Evolutionary conservation across 2,888 invertebrate species (phyloP), one percentile per base, ranked within the genome.

Genomic region (Apotomis turbidana): DNA sequence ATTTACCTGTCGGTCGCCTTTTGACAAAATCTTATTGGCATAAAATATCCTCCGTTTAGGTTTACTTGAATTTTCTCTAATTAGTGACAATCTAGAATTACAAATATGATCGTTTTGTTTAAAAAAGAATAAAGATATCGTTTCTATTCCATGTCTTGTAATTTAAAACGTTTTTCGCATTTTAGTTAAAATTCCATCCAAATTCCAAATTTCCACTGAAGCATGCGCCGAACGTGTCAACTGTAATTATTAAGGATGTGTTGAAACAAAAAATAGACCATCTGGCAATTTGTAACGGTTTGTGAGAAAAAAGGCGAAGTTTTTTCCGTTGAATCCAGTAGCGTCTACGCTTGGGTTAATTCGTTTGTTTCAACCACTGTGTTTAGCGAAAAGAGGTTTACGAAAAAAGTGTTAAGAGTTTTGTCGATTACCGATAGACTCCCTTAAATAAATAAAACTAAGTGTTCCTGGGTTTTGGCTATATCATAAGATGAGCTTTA

Each of bases 211-310:
- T 85, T 79, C 80, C 82, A 74, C 75, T 81, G 83, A 81, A 82
- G 83, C 87, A 82, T 87, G 80, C 85, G 82, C 83, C 83, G 86
- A 83, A 87, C 81, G 81, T 87, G 87, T 89, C 89, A 85, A 85
- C 85, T 83, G 83, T 82, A 84, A 88, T 87, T 86, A 87, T 84
- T 82, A 82, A 83, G 83, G 84, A 85, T 85, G 83, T 87, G 83
- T 85, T 80, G 82, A 86, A 87, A 87, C 87, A 88, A 89, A 90
- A 90, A 90, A 87, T 83, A 84, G 79, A 87, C 85, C 91, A 92
- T 91, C 87, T 93, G 92, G 88, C 85, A 82, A 88, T 87, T 88
- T 80, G 85, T 88, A 90, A 92, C 91, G 90, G 90, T 86, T 83
- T 81, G 77, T 79, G 78, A 85, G 83, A 88, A 91, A 90, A 91